Evolutionary conservation across 2,797 vertebrate genomes (phyloP), one percentile per base, ranked within the genome.

Genomic region (Phylloscopus collybita): DNA sequence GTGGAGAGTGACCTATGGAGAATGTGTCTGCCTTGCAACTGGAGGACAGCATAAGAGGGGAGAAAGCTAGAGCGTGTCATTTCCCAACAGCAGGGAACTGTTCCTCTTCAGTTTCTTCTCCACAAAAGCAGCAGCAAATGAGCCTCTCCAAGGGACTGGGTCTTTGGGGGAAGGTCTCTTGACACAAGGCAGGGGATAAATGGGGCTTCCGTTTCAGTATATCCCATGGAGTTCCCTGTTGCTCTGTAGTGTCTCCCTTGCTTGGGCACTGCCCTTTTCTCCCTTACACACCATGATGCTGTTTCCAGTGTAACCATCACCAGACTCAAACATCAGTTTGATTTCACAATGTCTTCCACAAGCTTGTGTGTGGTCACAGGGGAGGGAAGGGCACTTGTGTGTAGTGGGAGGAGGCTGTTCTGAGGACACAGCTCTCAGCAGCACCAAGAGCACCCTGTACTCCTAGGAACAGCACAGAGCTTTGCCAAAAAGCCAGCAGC

Each of bases 141-240:
- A 62, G 19, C 16, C 53, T 83, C 29, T 12, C 10, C 49, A 49
- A 78, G n/a, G 56, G 13, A 14, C 26, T 22, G 45, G 14, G 15
- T 78, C 18, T 71, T 56, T 26, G 29, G n/a, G 9, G 32, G 8
- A 18, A 74, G 3, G 25, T 64, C 57, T 71, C 8, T 14, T 22
- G n/a, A 16, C 5, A 2, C 20, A 60, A 34, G 30, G 32, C 51
- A 76, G 62, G n/a, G 26, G 32, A 21, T 50, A 38, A 59, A 38
- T 0, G 0, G 16, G 38, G 30, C 25, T 67, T 73, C 11, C 6
- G 10, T 83, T 88, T 44, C 4, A 29, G 16, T 14, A 32, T 0
- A 1, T 64, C 72, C 25, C 11, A 19, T 0, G 1, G 50, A 36
- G 45, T 23, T 93, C 78, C 42, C 34, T 70, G 16, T 30, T 91